A percentile compares a stretch with the other conserved stretches of the same genome.
Conservation (phyloP, 1,140 invertebrate genomes). For the Drosophila grimshawi region DNA sequence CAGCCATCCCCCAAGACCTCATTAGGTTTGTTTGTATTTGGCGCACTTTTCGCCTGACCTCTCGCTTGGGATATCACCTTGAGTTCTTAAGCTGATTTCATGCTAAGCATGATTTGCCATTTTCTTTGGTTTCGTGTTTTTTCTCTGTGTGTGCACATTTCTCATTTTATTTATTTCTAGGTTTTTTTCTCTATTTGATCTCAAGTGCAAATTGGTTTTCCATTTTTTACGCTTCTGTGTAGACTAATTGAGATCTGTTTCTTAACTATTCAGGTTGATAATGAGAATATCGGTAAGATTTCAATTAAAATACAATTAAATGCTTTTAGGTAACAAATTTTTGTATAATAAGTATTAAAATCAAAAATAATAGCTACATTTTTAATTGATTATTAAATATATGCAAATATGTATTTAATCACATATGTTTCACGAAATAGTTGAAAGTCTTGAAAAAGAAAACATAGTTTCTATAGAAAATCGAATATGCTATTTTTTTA, state of each 20-base stretch:
- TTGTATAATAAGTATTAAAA: too few species aligned
- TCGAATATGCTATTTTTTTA: too few species aligned
- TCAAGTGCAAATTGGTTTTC: conserved; percentile 69
- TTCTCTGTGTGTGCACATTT: not conserved
- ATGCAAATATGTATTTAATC: too few species aligned
- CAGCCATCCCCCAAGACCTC: conserved; percentile 40
- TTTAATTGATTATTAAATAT: too few species aligned
- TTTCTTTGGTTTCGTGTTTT: conserved; percentile 37
- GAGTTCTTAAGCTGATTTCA: conserved; percentile 78
- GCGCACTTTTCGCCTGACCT: conserved; percentile 62
- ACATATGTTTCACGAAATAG: too few species aligned
- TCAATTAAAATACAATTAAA: too few species aligned
- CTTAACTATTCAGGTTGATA: not conserved
- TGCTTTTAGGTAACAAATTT: too few species aligned
- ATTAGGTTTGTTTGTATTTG: conserved; percentile 72
- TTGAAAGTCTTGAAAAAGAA: too few species aligned
- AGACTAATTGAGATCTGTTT: conserved; percentile 34
- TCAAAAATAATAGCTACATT: too few species aligned
- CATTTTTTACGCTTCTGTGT: conserved; percentile 14
- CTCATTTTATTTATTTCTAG: conserved; percentile 15
- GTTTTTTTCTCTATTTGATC: conserved; percentile 53
- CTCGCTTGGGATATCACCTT: conserved; percentile 61
- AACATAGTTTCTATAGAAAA: too few species aligned
- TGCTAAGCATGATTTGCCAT: conserved; percentile 68
- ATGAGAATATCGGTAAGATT: too few species aligned